Percentiles rank a stretch among this genome's conserved stretches.
These are phyloP conservation scores for Linnaemya tessellans DNA, from an alignment of 2,888 invertebrate species.

Conservation along the genomic window DNA sequence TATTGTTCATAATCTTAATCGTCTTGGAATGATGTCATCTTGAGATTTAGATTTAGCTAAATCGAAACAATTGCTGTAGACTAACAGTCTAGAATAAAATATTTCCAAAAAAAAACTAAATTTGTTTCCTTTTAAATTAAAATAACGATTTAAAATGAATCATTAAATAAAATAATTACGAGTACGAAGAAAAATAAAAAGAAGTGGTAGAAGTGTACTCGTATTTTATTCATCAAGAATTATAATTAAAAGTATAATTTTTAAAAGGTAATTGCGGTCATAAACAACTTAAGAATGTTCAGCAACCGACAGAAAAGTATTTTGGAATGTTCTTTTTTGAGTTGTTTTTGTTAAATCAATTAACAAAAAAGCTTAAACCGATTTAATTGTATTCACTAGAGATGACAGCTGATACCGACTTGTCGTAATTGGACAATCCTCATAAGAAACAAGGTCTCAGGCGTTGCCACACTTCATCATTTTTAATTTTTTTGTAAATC, in stretches of 20 bases:
- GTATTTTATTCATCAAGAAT: not conserved
- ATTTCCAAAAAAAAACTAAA: not conserved
- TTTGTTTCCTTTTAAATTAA: not conserved
- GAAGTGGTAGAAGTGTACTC: not conserved
- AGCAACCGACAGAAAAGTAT: not conserved
- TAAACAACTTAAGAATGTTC: not conserved
- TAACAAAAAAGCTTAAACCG: no score
- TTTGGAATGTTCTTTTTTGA: not conserved
- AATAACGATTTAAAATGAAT: not conserved
- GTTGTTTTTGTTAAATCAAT: no score
- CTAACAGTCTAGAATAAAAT: slow-evolving; percentile 22
- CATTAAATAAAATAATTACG: slow-evolving; percentile 12
- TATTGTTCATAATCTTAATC: slow-evolving; percentile 14
- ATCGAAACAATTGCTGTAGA: slow-evolving; percentile 24
- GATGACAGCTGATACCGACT: no score
- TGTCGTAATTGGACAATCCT: no score
- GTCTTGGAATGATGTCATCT: slow-evolving; percentile 44
- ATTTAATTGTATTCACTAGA: no score
- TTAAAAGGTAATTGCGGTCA: not conserved
- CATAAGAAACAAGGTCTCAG: no score
- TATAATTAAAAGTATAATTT: not conserved
- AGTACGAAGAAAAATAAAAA: not conserved
- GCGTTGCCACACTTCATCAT: no score
- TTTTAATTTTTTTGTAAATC: no score
- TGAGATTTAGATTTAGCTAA: slow-evolving; percentile 22